Evolutionary conservation across 2,888 invertebrate genomes (phyloP).

Genomic region (Druceiella hillmani): DNA sequence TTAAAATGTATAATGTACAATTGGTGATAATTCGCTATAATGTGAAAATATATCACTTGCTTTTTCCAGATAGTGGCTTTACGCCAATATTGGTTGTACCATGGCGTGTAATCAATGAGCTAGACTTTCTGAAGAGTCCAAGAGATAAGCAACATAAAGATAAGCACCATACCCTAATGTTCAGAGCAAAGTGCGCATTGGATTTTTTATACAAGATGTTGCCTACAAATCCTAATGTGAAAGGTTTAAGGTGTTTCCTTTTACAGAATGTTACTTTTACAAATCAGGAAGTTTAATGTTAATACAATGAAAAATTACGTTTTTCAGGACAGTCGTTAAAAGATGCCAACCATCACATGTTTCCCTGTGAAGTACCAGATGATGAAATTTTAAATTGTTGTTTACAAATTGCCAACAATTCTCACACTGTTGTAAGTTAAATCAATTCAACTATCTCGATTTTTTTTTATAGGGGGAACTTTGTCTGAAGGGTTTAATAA

Average conservation of each 20-base stretch:
- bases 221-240: constrained; percentile 41
- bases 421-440: constrained; percentile 45
- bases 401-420: constrained; percentile 47
- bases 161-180: constrained; percentile 40
- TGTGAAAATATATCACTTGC: neutral
- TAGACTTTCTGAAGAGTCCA: constrained; percentile 50
- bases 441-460: neutral
- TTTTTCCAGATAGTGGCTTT: constrained; percentile 35
- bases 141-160: constrained; percentile 28
- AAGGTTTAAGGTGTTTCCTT: too few relatives aligned
- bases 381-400: constrained; percentile 57
- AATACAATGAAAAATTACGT: neutral
- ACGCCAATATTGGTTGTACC: constrained; percentile 49
- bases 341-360: constrained; percentile 50
- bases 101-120: constrained; percentile 56
- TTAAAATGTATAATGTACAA: too few relatives aligned
- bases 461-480: too few relatives aligned
- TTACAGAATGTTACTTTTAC: too few relatives aligned
- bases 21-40: neutral
- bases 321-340: constrained; percentile 50
- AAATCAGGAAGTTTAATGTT: too few relatives aligned
- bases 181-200: constrained; percentile 43
- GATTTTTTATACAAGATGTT: constrained; percentile 50
- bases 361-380: constrained; percentile 50
- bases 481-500: too few relatives aligned